These are phyloP conservation scores for Troglohyphantes excavatus DNA, from an alignment of 2,888 invertebrate species.

Conservation along the genomic window DNA sequence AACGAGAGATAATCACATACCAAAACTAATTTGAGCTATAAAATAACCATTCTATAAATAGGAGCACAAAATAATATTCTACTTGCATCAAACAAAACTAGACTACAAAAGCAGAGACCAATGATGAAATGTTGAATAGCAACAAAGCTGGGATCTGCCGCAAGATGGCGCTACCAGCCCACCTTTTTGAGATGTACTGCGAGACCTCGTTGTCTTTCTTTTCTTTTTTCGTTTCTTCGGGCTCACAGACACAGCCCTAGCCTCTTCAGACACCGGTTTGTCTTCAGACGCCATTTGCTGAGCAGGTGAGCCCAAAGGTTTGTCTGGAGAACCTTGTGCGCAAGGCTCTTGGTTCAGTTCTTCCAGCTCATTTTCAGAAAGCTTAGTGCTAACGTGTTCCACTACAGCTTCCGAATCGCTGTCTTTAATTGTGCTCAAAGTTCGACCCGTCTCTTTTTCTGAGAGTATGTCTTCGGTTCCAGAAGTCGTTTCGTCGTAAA, in stretches of 20 bases:
- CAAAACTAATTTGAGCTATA: slow-evolving; percentile 14
- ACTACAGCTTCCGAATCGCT: slow-evolving; percentile 2
- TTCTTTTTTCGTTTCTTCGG: slow-evolving; percentile 64
- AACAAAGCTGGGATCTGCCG: slow-evolving; percentile 59
- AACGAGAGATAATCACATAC: neutral
- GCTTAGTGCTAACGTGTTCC: neutral
- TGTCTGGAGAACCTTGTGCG: neutral
- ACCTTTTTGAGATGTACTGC: slow-evolving; percentile 69
- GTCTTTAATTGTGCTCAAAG: slow-evolving; percentile 24
- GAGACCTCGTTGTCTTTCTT: slow-evolving; percentile 47
- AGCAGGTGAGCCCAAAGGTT: neutral
- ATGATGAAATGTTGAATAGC: slow-evolving; percentile 56
- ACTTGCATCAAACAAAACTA: slow-evolving; percentile 73
- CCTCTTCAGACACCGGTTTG: slow-evolving; percentile 10
- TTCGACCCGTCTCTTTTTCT: neutral
- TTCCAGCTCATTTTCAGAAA: neutral
- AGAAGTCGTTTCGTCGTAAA: slow-evolving; percentile 46
- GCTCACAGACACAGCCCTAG: slow-evolving; percentile 22
- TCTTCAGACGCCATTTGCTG: slow-evolving; percentile 9
- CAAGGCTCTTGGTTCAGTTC: neutral
- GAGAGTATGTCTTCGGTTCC: slow-evolving; percentile 7
- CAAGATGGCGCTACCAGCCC: slow-evolving; percentile 47
- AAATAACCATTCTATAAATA: neutral
- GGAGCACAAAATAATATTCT: slow-evolving; percentile 43
- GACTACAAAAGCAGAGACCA: slow-evolving; percentile 68